These are phyloP conservation scores for Brachionus calyciflorus DNA, from an alignment of 1,140 invertebrate species.

Conservation along the genomic window DNA sequence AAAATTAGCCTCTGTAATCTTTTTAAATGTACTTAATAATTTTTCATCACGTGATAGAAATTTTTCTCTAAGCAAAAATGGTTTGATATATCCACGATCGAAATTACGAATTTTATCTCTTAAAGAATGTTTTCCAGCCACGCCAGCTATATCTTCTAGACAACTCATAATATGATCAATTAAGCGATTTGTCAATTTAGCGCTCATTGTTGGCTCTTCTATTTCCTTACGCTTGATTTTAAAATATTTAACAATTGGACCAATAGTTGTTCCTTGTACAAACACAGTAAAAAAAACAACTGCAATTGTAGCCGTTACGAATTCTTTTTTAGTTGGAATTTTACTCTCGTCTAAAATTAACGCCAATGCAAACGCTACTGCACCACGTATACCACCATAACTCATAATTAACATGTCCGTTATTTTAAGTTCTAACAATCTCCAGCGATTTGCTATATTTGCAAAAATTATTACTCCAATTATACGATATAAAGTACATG, in stretches of 20 bases:
- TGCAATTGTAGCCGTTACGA: conserved; percentile 93
- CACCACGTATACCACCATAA: conserved; percentile 91
- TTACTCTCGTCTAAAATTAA: conserved; percentile 74
- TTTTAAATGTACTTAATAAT: conserved; percentile 43
- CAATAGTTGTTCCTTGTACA: conserved; percentile 91
- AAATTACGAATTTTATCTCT: conserved; percentile 34
- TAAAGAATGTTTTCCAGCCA: conserved; percentile 29
- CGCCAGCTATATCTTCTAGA: conserved; percentile 44
- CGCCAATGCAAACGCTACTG: conserved; percentile 93
- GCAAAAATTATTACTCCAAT: conserved; percentile 79
- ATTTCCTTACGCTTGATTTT: conserved; percentile 69
- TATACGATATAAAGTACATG: conserved; percentile 87
- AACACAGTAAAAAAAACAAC: conserved; percentile 99
- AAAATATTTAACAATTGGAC: conserved; percentile 87
- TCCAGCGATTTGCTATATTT: conserved; percentile 83
- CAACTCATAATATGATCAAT: conserved; percentile 47
- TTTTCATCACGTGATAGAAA: conserved; percentile 34
- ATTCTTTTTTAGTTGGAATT: conserved; percentile 68
- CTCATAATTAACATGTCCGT: conserved; percentile 97
- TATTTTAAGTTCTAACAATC: conserved; percentile 75
- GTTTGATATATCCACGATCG: conserved; percentile 35
- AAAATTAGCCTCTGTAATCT: conserved; percentile 29
- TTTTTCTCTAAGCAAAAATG: conserved; percentile 41
- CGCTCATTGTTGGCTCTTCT: conserved; percentile 45
- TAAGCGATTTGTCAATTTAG: conserved; percentile 38